A percentile compares a stretch with the other conserved stretches of the same genome.
These are phyloP conservation scores for Laterallus jamaicensis DNA, from an alignment of 2,113 vertebrate genomes.

Conservation along the genomic window DNA sequence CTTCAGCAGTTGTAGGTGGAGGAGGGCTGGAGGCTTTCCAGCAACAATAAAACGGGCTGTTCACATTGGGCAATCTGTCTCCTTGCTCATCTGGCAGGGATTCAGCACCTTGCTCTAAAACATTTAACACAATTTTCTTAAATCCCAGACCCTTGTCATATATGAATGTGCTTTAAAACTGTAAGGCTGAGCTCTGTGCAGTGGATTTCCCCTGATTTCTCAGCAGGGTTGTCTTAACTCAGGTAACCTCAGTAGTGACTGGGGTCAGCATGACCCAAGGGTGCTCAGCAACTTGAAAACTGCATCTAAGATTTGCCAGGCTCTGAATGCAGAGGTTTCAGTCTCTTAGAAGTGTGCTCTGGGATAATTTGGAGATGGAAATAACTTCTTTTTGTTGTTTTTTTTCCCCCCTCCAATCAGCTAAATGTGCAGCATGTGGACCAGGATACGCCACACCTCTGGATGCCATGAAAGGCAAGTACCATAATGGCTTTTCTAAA, in stretches of 20 bases:
- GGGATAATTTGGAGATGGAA: background rate
- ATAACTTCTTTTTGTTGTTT: no score
- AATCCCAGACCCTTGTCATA: background rate
- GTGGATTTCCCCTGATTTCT: background rate
- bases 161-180: background rate
- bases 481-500: background rate
- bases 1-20: background rate
- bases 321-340: background rate
- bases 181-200: background rate
- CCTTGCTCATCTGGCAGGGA: background rate
- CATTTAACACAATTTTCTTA: background rate
- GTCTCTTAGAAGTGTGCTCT: background rate
- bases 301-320: background rate
- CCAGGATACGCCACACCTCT: slow-evolving; percentile 86
- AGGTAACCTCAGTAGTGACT: background rate
- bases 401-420: slow-evolving; percentile 50
- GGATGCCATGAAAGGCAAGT: slow-evolving; percentile 92
- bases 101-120: background rate
- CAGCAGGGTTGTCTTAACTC: background rate
- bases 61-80: background rate
- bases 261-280: background rate
- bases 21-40: background rate
- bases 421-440: slow-evolving; percentile 82
- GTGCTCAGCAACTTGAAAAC: background rate
- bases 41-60: background rate